Conservation (phyloP, 2,113 vertebrate species). For the Pionites leucogaster region DNA sequence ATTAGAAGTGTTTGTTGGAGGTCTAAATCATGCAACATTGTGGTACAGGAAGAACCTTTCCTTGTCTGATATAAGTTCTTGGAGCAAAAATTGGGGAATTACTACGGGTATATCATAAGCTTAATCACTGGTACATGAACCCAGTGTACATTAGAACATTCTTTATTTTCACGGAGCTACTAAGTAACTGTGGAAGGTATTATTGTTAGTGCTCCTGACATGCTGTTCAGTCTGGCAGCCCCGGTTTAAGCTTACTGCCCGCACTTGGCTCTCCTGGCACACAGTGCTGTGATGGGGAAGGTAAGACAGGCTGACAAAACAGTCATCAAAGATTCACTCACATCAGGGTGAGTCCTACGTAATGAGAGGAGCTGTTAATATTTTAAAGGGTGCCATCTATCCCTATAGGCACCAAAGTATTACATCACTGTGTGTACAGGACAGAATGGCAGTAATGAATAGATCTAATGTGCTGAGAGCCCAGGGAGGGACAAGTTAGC, state of each 20-base stretch:
- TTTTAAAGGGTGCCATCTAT: constrained; percentile 61
- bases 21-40: fast-evolving
- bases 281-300: background rate
- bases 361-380: constrained; percentile 58
- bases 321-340: background rate
- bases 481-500: background rate
- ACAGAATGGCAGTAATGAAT: constrained; percentile 39
- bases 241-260: background rate
- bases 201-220: background rate
- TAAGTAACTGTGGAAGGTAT: background rate
- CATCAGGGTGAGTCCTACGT: background rate
- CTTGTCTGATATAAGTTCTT: background rate
- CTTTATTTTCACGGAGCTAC: background rate
- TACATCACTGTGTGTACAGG: constrained; percentile 11
- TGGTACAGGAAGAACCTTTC: background rate
- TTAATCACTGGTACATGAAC: background rate
- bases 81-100: background rate
- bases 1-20: background rate
- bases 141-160: background rate
- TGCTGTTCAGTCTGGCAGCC: background rate
- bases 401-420: constrained; percentile 21
- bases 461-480: background rate
- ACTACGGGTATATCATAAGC: background rate
- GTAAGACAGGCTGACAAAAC: constrained; percentile 8
- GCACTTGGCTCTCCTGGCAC: background rate